These are phyloP conservation scores for Eutrigla gurnardus DNA, from an alignment of 2,797 vertebrate genomes.

Conservation along the genomic window DNA sequence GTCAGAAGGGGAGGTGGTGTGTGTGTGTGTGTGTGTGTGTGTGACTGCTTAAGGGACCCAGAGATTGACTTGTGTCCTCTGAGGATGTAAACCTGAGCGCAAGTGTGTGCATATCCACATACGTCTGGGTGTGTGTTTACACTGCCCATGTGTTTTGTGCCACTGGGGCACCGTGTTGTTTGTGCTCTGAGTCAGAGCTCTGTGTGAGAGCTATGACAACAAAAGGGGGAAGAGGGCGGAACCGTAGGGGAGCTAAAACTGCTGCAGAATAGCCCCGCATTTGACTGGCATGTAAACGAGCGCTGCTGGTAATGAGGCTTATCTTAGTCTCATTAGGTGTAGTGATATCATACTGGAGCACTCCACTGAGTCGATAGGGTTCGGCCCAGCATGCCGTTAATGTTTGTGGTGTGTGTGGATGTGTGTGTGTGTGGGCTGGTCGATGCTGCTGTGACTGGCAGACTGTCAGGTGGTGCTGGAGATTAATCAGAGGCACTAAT, in stretches of 20 bases:
- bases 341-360: conserved; percentile 68
- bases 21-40: conserved; percentile 16
- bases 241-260: conserved; percentile 40
- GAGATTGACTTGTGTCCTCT: conserved; percentile 69
- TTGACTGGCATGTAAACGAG: conserved; percentile 61
- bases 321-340: conserved; percentile 69
- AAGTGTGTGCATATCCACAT: conserved; percentile 50
- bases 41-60: conserved; percentile 57
- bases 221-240: conserved; percentile 44
- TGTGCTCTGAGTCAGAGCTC: conserved; percentile 53
- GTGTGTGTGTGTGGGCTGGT: conserved; percentile 40
- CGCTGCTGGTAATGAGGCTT: conserved; percentile 64
- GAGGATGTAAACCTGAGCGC: conserved; percentile 58
- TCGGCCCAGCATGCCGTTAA: conserved; percentile 57
- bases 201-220: conserved; percentile 49
- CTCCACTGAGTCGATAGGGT: conserved; percentile 58
- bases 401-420: conserved; percentile 41
- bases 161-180: conserved; percentile 67
- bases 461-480: conserved; percentile 47
- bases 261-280: conserved; percentile 39
- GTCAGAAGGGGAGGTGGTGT: conserved; percentile 27
- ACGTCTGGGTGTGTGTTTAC: conserved; percentile 65
- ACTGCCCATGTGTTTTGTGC: conserved; percentile 52
- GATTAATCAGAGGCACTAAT: conserved; percentile 51
- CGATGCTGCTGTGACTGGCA: conserved; percentile 61